Evolutionary conservation across 1,140 invertebrate species (phyloP), one percentile per base, ranked within the genome.

Genomic region (Spodoptera frugiperda): DNA sequence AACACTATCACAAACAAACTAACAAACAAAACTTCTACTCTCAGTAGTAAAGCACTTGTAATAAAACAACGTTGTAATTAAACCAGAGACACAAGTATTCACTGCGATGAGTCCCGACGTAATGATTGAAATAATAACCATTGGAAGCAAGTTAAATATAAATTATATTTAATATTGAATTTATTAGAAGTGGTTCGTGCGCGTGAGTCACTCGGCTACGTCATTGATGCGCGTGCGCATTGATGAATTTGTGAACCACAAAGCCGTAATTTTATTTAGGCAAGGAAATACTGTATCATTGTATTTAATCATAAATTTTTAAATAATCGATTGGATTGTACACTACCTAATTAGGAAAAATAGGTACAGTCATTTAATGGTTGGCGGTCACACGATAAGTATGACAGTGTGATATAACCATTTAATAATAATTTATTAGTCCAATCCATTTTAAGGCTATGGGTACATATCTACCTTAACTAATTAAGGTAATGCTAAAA

Each of bases 131-230:
- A 72, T 80, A 70, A 65, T 39, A 65, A 25, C 44, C 48, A 72
- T 70, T 78, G 72, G 85, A 82, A 81, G 82, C 81, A 85, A 82
- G 78, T 84, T 78, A 79, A 83, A 83, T 85, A 86, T 83, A 80
- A 3, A 75, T 71, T 59, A 83, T 17, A 79, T 67, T 79, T 78
- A n/a, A 70, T 82, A 82, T 83, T 55, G 63, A 72, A 68, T 44
- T 81, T 83, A 80, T 82, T 84, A 80, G 78, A 87, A 84, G 79
- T 57, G 77, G 79, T 77, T 54, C 65, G 77, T 75, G 53, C 67
- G 67, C 63, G 15, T 89, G 84, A 84, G 61, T 87, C 81, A 85
- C 44, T 17, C 57, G 57, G 63, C 74, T 49, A 67, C 77, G 57
- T 74, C 81, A 67, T 57, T 63, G 21, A 17, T 59, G n/a, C 59